Percentiles rank a stretch among this genome's conserved stretches.
phyloP scores from a whole-genome alignment of 2,113 vertebrate genomes.

The Pleuronectes platessa region DNA sequence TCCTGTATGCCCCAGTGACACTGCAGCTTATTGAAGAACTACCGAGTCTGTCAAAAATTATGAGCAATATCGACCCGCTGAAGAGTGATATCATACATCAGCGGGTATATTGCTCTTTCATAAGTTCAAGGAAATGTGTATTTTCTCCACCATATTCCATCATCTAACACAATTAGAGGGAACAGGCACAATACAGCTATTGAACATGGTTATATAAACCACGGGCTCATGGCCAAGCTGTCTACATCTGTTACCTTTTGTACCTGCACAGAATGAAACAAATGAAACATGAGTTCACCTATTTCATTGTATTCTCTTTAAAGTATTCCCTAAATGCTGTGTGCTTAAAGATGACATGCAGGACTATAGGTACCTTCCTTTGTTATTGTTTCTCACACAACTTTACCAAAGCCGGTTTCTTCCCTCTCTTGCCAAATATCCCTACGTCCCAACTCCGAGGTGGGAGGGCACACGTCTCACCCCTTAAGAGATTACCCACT shows the following conservation, averaged over 20 bases:
- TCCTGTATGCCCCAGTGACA: constrained; percentile 9
- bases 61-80: constrained; percentile 37
- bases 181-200: constrained; percentile 56
- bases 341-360: neutral
- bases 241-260: constrained; percentile 57
- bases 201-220: constrained; percentile 53
- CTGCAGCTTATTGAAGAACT: constrained; percentile 46
- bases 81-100: constrained; percentile 54
- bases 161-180: constrained; percentile 56
- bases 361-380: constrained; percentile 2
- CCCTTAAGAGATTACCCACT: constrained; percentile 65
- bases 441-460: constrained; percentile 16
- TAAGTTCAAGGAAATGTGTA: constrained; percentile 37
- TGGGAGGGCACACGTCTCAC: constrained; percentile 60
- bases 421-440: constrained; percentile 48
- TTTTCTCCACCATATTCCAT: constrained; percentile 47
- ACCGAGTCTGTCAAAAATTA: constrained; percentile 44
- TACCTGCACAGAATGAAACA: constrained; percentile 40
- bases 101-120: constrained; percentile 51
- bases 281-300: neutral
- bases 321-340: neutral
- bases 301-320: constrained; percentile 4
- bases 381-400: constrained; percentile 22
- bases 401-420: constrained; percentile 36
- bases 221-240: constrained; percentile 46